Evolutionary conservation across 2,113 vertebrate species (phyloP).

Genomic region (Drymodes brunneopygia): DNA sequence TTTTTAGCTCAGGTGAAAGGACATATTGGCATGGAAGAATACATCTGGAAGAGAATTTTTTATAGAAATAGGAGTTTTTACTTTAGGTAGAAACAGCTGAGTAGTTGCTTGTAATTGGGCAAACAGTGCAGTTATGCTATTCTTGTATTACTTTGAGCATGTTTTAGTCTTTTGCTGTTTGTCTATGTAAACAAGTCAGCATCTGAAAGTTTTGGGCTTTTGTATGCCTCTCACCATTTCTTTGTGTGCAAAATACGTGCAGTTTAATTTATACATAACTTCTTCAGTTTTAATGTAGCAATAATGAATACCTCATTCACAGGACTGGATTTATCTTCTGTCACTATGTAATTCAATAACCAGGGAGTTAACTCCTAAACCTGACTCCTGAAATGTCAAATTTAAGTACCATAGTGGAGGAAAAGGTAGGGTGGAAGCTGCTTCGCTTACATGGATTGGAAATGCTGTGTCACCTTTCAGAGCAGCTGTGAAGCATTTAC

Average conservation of each 20-base stretch:
- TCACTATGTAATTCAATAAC: not conserved
- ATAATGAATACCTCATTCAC: not conserved
- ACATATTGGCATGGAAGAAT: not conserved
- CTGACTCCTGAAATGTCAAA: too few species aligned
- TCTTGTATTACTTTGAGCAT: not conserved
- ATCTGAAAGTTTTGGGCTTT: not conserved
- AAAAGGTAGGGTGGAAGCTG: not conserved
- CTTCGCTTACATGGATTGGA: not conserved
- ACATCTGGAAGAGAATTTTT: not conserved
- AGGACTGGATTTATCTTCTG: not conserved
- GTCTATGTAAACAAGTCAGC: not conserved
- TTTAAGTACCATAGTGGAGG: not conserved
- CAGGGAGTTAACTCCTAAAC: not conserved
- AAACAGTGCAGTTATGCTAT: not conserved
- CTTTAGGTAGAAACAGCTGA: not conserved
- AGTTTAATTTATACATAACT: not conserved
- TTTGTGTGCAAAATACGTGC: not conserved
- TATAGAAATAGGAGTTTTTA: not conserved
- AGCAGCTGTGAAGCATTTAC: not conserved
- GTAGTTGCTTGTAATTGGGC: not conserved
- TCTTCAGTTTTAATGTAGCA: not conserved
- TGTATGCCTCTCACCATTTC: accelerated
- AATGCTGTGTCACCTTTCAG: not conserved
- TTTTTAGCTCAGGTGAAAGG: not conserved
- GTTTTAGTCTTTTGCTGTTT: not conserved